Evolutionary conservation across 2,888 invertebrate genomes (phyloP).

Genomic region (Sarcophaga carnaria): DNA sequence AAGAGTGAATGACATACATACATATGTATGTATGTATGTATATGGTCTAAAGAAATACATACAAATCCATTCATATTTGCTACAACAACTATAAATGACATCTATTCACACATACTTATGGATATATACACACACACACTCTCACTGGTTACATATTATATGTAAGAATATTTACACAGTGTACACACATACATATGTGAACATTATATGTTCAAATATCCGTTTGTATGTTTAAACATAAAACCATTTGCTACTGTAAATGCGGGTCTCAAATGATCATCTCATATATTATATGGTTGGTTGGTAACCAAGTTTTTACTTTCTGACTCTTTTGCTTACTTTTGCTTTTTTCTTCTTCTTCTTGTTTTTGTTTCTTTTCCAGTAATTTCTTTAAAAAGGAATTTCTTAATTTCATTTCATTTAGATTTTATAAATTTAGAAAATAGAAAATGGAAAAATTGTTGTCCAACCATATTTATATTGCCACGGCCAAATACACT

Average conservation of each 20-base stretch:
- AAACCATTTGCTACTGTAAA: background rate
- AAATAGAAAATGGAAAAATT: background rate
- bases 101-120: background rate
- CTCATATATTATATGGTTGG: background rate
- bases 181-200: background rate
- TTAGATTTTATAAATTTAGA: background rate
- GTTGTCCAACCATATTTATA: slow-evolving; percentile 4
- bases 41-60: slow-evolving; percentile 17
- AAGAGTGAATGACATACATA: background rate
- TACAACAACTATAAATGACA: background rate
- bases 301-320: slow-evolving; percentile 20
- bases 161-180: slow-evolving; percentile 28
- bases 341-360: background rate
- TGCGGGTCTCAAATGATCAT: slow-evolving; percentile 46
- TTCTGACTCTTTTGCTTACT: background rate
- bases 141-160: slow-evolving; percentile 17
- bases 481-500: slow-evolving; percentile 22
- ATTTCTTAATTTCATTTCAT: slow-evolving; percentile 38
- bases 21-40: background rate
- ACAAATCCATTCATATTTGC: slow-evolving; percentile 33
- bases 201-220: background rate
- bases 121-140: too few species aligned
- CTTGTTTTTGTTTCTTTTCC: background rate
- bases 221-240: background rate
- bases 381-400: slow-evolving; percentile 20